Conservation (phyloP, 2,113 vertebrate species). For the Macaca nemestrina region DNA sequence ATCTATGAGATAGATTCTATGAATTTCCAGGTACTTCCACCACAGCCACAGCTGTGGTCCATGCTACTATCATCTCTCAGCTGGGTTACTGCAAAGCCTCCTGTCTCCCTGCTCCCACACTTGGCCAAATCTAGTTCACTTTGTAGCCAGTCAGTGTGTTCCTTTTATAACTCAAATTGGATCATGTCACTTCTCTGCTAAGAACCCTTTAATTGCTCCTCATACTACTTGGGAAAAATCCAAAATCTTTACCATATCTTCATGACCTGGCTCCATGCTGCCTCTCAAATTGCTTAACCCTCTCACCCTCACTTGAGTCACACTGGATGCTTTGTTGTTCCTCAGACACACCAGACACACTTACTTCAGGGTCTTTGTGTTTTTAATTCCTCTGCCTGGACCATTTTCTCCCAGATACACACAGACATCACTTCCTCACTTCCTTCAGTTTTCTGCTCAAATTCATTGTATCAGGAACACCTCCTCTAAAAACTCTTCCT, state of each 20-base stretch:
- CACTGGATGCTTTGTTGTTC: not conserved
- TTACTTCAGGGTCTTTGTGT: not conserved
- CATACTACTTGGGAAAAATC: not conserved
- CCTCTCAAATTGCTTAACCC: not conserved
- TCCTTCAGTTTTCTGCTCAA: not conserved
- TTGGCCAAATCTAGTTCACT: not conserved
- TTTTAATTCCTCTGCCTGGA: not conserved
- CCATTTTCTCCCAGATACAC: not conserved
- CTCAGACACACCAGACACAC: not conserved
- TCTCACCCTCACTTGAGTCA: not conserved
- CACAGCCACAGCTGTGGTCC: not conserved
- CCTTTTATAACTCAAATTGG: not conserved
- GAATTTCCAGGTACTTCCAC: not conserved
- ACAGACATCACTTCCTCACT: not conserved
- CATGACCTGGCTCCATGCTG: not conserved
- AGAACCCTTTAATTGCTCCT: not conserved
- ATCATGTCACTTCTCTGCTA: not conserved
- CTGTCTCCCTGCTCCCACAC: not conserved
- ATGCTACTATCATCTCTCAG: not conserved
- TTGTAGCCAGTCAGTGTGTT: not conserved
- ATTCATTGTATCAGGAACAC: not conserved
- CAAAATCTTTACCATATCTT: not conserved
- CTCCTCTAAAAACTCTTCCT: not conserved
- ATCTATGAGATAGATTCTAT: not conserved
- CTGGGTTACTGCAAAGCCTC: not conserved